These are phyloP conservation scores for Paedocypris sp. DNA, from an alignment of 2,113 vertebrate genomes.

Conservation along the genomic window DNA sequence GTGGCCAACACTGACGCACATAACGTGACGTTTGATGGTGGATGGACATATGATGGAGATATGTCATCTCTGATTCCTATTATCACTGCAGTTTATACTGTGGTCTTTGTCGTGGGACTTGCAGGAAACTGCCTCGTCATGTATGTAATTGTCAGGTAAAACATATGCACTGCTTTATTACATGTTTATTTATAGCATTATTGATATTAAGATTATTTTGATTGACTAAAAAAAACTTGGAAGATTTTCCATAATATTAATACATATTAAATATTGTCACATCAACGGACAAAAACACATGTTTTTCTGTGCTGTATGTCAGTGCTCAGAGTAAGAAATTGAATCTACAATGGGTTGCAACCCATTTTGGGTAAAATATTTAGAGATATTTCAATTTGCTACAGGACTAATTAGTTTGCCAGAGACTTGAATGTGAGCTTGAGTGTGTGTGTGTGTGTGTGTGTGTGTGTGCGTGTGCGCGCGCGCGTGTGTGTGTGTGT, in stretches of 20 bases:
- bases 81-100: not conserved
- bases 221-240: not conserved
- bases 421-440: no score
- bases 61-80: not conserved
- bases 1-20: not conserved
- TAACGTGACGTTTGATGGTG: not conserved
- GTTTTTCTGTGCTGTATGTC: no score
- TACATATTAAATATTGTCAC: no score
- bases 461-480: not conserved
- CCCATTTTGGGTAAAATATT: no score
- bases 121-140: not conserved
- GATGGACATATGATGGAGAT: not conserved
- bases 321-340: no score
- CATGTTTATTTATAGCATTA: not conserved
- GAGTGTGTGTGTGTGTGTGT: not conserved
- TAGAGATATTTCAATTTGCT: no score
- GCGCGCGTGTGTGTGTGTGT: no score
- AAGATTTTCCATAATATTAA: no score
- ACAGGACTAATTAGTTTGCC: no score
- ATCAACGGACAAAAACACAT: no score
- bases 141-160: not conserved
- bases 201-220: not conserved
- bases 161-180: not conserved
- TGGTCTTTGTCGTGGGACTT: not conserved
- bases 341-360: no score